A percentile compares a stretch with the other conserved stretches of the same genome.
These are phyloP conservation scores for Gambusia holbrooki DNA, from an alignment of 2,113 vertebrate species.

Conservation along the genomic window DNA sequence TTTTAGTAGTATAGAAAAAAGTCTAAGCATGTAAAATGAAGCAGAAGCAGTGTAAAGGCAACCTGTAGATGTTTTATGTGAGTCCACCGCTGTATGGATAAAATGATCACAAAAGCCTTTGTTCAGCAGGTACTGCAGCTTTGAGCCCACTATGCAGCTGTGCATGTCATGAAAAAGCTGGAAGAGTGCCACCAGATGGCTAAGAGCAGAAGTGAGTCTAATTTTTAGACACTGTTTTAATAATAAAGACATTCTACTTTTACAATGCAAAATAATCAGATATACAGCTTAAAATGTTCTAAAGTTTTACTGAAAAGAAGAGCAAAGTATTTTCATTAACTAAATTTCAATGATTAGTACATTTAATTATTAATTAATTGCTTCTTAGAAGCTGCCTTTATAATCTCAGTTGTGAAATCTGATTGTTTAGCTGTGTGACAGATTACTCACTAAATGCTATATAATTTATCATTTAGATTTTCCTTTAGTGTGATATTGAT, in stretches of 20 bases:
- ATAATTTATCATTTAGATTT: background rate
- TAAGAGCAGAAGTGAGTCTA: slow-evolving; percentile 65
- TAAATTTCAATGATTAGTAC: background rate
- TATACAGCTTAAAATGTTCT: background rate
- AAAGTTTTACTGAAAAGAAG: no score
- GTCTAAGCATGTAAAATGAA: background rate
- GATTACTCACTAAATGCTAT: background rate
- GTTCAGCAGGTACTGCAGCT: slow-evolving; percentile 65
- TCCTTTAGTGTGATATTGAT: no score
- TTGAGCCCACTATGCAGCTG: slow-evolving; percentile 48
- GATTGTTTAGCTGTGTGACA: background rate
- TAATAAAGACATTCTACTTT: background rate
- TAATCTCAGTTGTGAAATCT: background rate
- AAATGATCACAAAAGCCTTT: slow-evolving; percentile 70
- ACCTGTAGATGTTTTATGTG: slow-evolving; percentile 23
- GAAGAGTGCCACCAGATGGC: slow-evolving; percentile 84
- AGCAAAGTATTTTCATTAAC: background rate
- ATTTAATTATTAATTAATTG: background rate
- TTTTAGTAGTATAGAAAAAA: background rate
- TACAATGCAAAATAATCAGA: slow-evolving; percentile 1
- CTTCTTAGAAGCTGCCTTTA: background rate
- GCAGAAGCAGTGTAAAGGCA: background rate
- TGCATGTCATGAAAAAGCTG: slow-evolving; percentile 61
- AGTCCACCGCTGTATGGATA: slow-evolving; percentile 19
- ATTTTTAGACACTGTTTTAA: slow-evolving; percentile 22